Conservation (phyloP, 1,140 invertebrate genomes). For the Thereuonema tuberculata region DNA sequence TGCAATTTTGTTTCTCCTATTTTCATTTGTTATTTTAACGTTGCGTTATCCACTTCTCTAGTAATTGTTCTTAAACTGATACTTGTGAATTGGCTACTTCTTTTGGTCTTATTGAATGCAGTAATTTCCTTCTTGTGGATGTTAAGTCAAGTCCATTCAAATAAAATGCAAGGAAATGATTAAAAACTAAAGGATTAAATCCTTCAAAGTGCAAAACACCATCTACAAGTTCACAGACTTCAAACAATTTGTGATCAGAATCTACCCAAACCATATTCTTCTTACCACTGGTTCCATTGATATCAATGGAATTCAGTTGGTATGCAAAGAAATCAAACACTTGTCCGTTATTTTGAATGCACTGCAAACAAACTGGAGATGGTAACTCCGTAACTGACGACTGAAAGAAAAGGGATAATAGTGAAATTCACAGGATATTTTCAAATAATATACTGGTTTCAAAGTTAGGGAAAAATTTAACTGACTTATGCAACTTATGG, state of each 20-base stretch:
- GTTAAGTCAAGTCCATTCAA: constrained; percentile 42
- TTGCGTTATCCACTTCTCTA: no score
- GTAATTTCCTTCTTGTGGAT: no score
- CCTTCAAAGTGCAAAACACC: constrained; percentile 49
- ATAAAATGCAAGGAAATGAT: constrained; percentile 61
- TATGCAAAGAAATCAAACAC: constrained; percentile 63
- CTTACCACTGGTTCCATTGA: constrained; percentile 39
- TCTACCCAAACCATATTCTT: constrained; percentile 68
- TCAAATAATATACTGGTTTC: no score
- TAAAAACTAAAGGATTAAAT: constrained; percentile 63
- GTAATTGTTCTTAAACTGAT: no score
- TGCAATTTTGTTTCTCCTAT: no score
- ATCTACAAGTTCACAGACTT: constrained; percentile 43
- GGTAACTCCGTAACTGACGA: constrained; percentile 44
- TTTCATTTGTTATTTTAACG: no score
- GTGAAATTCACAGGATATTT: no score
- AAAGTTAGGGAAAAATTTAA: no score
- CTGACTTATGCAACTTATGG: no score
- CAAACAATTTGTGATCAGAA: constrained; percentile 48
- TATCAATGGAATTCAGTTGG: constrained; percentile 68
- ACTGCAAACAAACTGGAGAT: constrained; percentile 64
- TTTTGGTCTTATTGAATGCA: no score
- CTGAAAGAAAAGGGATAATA: background rate
- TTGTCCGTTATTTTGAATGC: constrained; percentile 57
- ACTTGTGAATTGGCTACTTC: no score